Evolutionary conservation across 1,140 invertebrate species (phyloP).

Genomic region (Pseudomyrmex cubaensis): DNA sequence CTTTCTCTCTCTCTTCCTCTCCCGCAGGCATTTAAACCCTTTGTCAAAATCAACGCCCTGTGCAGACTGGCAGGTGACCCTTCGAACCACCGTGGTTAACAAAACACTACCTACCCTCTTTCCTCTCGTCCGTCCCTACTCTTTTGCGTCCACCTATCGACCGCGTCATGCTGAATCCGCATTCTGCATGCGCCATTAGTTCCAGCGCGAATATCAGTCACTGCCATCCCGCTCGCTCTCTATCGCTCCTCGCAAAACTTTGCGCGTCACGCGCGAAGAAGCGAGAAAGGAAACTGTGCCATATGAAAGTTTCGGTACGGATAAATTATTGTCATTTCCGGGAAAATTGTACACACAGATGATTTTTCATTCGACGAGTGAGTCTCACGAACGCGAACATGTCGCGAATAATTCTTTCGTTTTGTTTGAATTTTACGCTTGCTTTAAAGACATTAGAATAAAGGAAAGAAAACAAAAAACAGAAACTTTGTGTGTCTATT

Average conservation of each 20-base stretch:
- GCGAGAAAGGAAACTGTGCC: not conserved
- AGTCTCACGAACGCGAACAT: not conserved
- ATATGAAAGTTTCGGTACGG: not conserved
- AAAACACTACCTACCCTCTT: conserved; percentile 58
- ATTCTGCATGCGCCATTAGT: conserved; percentile 59
- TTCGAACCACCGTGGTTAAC: conserved; percentile 32
- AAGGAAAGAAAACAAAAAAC: not conserved
- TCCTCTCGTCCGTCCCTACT: not conserved
- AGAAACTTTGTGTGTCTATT: not conserved
- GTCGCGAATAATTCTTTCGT: not conserved
- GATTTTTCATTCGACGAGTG: not conserved
- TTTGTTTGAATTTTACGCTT: not conserved
- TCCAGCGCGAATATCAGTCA: conserved; percentile 48
- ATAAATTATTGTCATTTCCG: not conserved
- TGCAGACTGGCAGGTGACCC: conserved; percentile 30
- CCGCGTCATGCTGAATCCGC: conserved; percentile 53
- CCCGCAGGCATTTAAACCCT: conserved; percentile 76
- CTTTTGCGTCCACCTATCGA: conserved; percentile 39
- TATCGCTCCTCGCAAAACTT: conserved; percentile 33
- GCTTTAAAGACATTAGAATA: too few species aligned
- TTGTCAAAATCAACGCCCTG: conserved; percentile 70
- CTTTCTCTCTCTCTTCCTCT: too few species aligned
- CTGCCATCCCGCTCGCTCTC: conserved; percentile 36
- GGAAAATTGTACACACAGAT: not conserved
- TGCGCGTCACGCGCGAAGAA: not conserved